phyloP scores from a whole-genome alignment of 1,140 invertebrate genomes.

The Metopolophium dirhodum region DNA sequence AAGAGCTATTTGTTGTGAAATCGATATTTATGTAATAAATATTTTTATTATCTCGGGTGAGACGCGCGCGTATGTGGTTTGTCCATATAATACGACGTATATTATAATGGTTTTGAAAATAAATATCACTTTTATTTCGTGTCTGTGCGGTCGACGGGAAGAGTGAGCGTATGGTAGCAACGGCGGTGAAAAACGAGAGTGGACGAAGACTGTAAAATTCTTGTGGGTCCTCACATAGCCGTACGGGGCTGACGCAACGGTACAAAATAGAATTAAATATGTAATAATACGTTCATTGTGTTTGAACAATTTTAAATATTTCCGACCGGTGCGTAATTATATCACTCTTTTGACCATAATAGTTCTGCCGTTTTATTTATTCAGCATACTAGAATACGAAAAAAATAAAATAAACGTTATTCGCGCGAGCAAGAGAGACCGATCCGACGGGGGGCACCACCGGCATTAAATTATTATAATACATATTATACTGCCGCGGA shows the following conservation, averaged over 20 bases:
- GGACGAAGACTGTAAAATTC: background rate
- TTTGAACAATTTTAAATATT: background rate
- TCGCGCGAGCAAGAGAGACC: background rate
- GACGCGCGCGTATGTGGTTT: slow-evolving; percentile 6
- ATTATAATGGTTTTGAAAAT: background rate
- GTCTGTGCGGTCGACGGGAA: background rate
- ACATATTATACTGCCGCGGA: background rate
- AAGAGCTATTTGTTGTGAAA: slow-evolving; percentile 20
- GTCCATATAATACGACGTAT: slow-evolving; percentile 11
- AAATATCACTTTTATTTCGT: slow-evolving; percentile 17
- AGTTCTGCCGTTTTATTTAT: background rate
- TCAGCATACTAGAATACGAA: background rate
- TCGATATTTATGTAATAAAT: slow-evolving; percentile 46
- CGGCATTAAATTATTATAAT: background rate
- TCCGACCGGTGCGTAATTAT: background rate
- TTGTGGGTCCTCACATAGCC: background rate
- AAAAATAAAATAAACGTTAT: background rate
- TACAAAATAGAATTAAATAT: background rate
- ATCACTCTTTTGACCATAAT: background rate
- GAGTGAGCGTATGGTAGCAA: background rate
- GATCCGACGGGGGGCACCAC: background rate
- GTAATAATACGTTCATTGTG: background rate
- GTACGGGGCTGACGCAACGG: background rate
- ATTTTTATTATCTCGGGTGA: slow-evolving; percentile 22
- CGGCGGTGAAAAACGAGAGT: background rate